Evolutionary conservation across 2,888 invertebrate genomes (phyloP).

Genomic region (Celastrina argiolus): DNA sequence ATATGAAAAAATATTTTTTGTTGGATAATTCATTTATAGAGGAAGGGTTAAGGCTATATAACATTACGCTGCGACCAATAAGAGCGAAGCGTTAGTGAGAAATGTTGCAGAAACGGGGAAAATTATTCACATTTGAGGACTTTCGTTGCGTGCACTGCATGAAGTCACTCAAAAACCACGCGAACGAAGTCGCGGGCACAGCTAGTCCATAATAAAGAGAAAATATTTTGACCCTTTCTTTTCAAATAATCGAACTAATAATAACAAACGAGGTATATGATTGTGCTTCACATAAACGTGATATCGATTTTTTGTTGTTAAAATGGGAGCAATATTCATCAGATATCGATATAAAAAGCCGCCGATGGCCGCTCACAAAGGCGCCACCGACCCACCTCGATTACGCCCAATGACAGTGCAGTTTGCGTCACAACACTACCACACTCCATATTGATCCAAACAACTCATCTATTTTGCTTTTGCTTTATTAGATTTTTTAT

Average conservation of each 20-base stretch:
- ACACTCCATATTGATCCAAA: slow-evolving; percentile 77
- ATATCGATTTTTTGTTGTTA: slow-evolving; percentile 60
- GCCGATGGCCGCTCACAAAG: slow-evolving; percentile 69
- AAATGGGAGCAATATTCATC: slow-evolving; percentile 76
- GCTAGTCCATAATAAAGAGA: background rate
- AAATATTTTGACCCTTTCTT: background rate
- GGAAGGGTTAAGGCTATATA: no score
- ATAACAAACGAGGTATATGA: slow-evolving; percentile 38
- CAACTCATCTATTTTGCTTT: slow-evolving; percentile 67
- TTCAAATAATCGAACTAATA: slow-evolving; percentile 16
- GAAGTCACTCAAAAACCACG: no score
- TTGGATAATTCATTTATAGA: no score
- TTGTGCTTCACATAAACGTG: slow-evolving; percentile 40
- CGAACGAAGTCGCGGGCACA: no score
- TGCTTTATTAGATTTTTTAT: slow-evolving; percentile 70
- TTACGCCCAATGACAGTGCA: slow-evolving; percentile 77
- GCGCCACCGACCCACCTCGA: slow-evolving; percentile 73
- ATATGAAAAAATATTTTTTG: no score
- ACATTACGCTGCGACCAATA: no score
- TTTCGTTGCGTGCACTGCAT: no score
- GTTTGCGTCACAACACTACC: slow-evolving; percentile 56
- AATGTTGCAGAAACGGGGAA: no score
- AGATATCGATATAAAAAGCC: slow-evolving; percentile 72
- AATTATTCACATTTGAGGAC: no score
- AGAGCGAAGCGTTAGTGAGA: no score